Evolutionary conservation across 2,888 invertebrate genomes (phyloP), one percentile per base, ranked within the genome.

Genomic region (Alcis repandata): DNA sequence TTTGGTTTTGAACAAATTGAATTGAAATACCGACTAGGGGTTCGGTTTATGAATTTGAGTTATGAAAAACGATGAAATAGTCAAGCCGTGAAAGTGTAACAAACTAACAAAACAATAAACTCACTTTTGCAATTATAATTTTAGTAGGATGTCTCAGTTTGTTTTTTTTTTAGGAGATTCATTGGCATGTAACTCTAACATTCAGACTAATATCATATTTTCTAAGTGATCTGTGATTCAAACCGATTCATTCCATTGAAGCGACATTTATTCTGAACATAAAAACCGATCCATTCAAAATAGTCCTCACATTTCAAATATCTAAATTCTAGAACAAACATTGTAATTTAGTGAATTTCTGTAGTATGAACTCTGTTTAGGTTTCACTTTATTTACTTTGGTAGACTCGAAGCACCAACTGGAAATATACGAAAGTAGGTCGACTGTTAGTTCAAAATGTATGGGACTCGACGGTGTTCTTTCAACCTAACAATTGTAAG

Each of bases 161-260:
- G n/a, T n/a, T n/a, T n/a, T n/a, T n/a, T n/a, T n/a, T n/a, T n/a
- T n/a, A n/a, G n/a, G 11, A 20, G n/a, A 33, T 59, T 36, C n/a
- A 52, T 59, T 52, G 9, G 20, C 51, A 43, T 52, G 36, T 45
- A 36, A 27, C 32, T 51, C 6, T 27, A 27, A 6, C 27, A 4
- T 27, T 27, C 27, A 27, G 27, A 27, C 27, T 6, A 27, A 27
- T 27, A 27, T 6, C 27, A 27, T 27, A 27, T 6, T 6, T 27
- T 27, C 27, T 4, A 27, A 27, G 27, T 27, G 27, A 27, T 27
- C 27, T 27, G 13, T 19, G 11, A 22, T 46, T 46, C 46, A 46
- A n/a, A 48, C n/a, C 27, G 13, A 6, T 8, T 27, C 11, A 7
- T 20, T 11, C 10, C 10, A 43, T 43, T 43, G 11, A 20, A 43